Conservation (phyloP, 2,113 vertebrate species). For the Salvelinus alpinus region DNA sequence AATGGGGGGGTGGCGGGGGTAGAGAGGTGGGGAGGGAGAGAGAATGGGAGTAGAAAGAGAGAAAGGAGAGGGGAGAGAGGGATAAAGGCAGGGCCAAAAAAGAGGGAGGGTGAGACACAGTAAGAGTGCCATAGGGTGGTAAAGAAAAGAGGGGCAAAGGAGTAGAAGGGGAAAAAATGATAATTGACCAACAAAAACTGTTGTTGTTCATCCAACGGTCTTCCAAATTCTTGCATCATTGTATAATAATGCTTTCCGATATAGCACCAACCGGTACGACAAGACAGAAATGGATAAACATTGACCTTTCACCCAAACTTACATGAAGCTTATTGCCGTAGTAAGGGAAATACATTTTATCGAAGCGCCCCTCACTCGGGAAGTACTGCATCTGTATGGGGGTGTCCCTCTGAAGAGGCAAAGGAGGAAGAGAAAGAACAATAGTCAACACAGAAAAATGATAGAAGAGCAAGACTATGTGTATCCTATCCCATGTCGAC, state of each 20-base stretch:
- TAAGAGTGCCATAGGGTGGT: neutral
- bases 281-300: neutral
- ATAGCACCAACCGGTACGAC: too few species aligned
- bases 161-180: neutral
- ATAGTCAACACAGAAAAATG: slow-evolving; percentile 11
- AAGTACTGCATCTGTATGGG: slow-evolving; percentile 76
- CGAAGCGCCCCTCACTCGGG: slow-evolving; percentile 78
- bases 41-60: neutral
- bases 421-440: slow-evolving; percentile 12
- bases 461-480: neutral
- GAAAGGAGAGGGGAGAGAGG: neutral
- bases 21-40: neutral
- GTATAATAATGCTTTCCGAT: too few species aligned
- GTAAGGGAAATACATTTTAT: slow-evolving; percentile 96
- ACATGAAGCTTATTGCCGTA: slow-evolving; percentile 93
- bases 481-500: too few species aligned
- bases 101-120: too few species aligned
- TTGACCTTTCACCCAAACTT: slow-evolving; percentile 67
- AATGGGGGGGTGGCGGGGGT: neutral
- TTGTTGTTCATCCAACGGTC: too few species aligned
- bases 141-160: slow-evolving; percentile 13
- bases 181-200: neutral
- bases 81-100: neutral
- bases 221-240: too few species aligned
- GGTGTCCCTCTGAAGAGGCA: slow-evolving; percentile 72